phyloP scores from a whole-genome alignment of 2,888 invertebrate genomes.

The Petrolisthes cinctipes region DNA sequence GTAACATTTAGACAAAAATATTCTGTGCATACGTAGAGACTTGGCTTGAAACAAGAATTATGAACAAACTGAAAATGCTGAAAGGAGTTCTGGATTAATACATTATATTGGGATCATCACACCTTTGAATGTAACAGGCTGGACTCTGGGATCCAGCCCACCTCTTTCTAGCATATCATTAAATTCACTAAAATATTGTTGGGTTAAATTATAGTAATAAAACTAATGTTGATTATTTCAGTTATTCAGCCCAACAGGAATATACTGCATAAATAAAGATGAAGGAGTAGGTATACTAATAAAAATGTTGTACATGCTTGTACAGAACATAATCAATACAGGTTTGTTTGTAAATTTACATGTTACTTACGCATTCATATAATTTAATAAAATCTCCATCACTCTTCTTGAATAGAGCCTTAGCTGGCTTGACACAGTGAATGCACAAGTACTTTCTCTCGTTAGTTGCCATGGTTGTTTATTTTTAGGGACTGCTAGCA shows the following conservation, averaged over 20 bases:
- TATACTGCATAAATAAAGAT: too few relatives aligned
- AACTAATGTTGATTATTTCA: too few relatives aligned
- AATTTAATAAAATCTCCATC: slow-evolving; percentile 53
- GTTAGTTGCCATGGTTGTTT: background rate
- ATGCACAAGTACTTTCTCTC: slow-evolving; percentile 9
- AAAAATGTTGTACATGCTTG: background rate
- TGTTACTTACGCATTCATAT: slow-evolving; percentile 49
- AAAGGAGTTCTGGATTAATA: too few relatives aligned
- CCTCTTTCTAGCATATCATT: too few relatives aligned
- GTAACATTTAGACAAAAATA: background rate
- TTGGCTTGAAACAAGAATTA: too few relatives aligned
- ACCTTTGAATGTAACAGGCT: too few relatives aligned
- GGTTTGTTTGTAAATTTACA: background rate
- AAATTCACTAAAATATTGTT: too few relatives aligned
- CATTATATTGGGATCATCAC: too few relatives aligned
- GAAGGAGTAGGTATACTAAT: background rate
- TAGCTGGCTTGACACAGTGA: slow-evolving; percentile 16
- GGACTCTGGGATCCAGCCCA: too few relatives aligned
- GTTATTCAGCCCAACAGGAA: too few relatives aligned
- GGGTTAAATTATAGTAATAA: too few relatives aligned
- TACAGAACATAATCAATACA: background rate
- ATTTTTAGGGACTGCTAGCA: background rate
- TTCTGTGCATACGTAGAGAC: background rate
- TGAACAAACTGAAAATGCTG: too few relatives aligned
- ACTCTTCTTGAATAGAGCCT: slow-evolving; percentile 44